Conservation (phyloP, 2,113 vertebrate species). For the Corvus cornix region DNA sequence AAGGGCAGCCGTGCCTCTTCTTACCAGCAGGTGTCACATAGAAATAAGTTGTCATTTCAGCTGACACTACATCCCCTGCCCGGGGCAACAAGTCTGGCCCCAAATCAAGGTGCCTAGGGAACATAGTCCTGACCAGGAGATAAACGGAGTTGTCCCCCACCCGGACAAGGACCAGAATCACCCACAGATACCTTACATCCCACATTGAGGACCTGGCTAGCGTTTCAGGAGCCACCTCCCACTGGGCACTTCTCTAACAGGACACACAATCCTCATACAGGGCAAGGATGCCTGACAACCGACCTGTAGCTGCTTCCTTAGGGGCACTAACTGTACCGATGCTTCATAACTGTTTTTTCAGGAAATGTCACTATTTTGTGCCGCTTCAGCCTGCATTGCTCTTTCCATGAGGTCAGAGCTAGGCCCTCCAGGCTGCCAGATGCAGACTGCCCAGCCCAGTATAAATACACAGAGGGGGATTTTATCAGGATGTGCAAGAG, state of each 20-base stretch:
- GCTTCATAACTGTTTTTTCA: background rate
- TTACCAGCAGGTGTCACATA: constrained; percentile 4
- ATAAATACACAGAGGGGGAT: rapidly evolving
- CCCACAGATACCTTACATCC: background rate
- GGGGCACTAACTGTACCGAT: background rate
- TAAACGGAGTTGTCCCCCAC: background rate
- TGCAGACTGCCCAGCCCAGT: background rate
- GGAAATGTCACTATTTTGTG: background rate
- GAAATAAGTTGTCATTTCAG: background rate
- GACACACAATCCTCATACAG: background rate
- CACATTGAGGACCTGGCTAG: rapidly evolving
- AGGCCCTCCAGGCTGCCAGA: background rate
- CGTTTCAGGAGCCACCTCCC: background rate
- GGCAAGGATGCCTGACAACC: background rate
- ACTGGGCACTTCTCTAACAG: background rate
- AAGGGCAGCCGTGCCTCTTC: background rate
- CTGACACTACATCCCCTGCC: background rate
- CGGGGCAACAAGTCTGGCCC: background rate
- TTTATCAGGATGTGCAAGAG: background rate
- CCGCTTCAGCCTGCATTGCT: background rate
- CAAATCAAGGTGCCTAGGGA: background rate
- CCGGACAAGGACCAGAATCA: background rate
- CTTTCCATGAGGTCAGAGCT: background rate
- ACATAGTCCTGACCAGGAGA: rapidly evolving
- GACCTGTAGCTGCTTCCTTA: background rate